These are phyloP conservation scores for Polydrusus cervinus DNA, from an alignment of 2,888 invertebrate species.

Conservation along the genomic window DNA sequence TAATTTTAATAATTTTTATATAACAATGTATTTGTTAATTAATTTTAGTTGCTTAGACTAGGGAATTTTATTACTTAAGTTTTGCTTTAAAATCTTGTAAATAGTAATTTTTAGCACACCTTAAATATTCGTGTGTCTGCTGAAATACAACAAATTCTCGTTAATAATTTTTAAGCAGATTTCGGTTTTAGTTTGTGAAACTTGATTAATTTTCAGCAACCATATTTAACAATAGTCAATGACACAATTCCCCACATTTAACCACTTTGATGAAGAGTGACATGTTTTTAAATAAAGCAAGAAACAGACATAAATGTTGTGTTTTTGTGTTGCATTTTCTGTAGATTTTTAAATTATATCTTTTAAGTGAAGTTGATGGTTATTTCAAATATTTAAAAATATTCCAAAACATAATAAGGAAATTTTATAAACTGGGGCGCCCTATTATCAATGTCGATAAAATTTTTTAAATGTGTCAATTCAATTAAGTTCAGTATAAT, in stretches of 20 bases:
- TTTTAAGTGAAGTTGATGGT: slow-evolving; percentile 56
- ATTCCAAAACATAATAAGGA: background rate
- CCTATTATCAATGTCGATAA: too few species aligned
- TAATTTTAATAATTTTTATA: slow-evolving; percentile 69
- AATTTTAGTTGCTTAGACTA: slow-evolving; percentile 67
- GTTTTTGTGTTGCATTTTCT: slow-evolving; percentile 61
- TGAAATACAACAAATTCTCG: slow-evolving; percentile 59
- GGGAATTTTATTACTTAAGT: slow-evolving; percentile 69
- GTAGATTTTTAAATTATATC: slow-evolving; percentile 60
- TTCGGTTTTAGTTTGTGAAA: slow-evolving; percentile 62
- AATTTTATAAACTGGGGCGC: too few species aligned
- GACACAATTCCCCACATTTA: slow-evolving; percentile 70
- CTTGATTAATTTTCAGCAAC: slow-evolving; percentile 64
- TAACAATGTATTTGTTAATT: slow-evolving; percentile 71
- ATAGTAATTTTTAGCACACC: slow-evolving; percentile 69
- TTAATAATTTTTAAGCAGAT: slow-evolving; percentile 64
- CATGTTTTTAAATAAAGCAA: slow-evolving; percentile 42
- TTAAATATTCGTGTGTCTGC: slow-evolving; percentile 68
- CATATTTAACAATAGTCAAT: slow-evolving; percentile 69
- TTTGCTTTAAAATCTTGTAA: slow-evolving; percentile 67
- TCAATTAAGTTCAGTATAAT: too few species aligned
- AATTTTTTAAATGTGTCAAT: too few species aligned
- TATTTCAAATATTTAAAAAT: background rate
- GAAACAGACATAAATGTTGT: slow-evolving; percentile 45
- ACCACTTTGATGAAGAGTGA: slow-evolving; percentile 70